Percentiles rank a stretch among this genome's conserved stretches.
These are phyloP conservation scores for Hycleus cichorii DNA, from an alignment of 1,140 invertebrate species.

Conservation along the genomic window DNA sequence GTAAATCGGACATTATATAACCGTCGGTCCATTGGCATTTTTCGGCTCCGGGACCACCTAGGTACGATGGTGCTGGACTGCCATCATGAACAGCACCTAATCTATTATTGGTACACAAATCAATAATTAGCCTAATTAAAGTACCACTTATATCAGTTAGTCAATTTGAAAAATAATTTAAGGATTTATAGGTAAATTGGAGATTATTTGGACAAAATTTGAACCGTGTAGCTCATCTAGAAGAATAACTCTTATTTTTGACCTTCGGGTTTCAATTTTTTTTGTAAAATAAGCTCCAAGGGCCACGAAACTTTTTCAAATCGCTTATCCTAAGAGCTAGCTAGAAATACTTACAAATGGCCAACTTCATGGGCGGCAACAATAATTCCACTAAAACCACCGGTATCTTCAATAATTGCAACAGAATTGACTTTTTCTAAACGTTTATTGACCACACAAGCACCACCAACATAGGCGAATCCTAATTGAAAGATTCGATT, in stretches of 20 bases:
- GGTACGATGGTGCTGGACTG: slow-evolving; percentile 85
- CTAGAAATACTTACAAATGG: slow-evolving; percentile 71
- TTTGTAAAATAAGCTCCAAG: no score
- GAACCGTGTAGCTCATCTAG: no score
- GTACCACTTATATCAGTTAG: no score
- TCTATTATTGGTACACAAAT: slow-evolving; percentile 44
- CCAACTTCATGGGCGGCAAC: slow-evolving; percentile 95
- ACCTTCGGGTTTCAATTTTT: no score
- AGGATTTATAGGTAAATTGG: no score
- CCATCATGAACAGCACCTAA: slow-evolving; percentile 92
- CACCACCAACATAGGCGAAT: slow-evolving; percentile 92
- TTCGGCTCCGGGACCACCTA: slow-evolving; percentile 90
- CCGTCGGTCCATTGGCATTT: slow-evolving; percentile 94
- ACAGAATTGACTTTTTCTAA: slow-evolving; percentile 94
- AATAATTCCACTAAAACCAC: slow-evolving; percentile 92
- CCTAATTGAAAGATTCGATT: slow-evolving; percentile 48
- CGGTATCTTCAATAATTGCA: slow-evolving; percentile 93
- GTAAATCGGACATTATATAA: slow-evolving; percentile 91
- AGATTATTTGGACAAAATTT: no score
- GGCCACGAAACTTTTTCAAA: no score
- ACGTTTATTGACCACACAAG: slow-evolving; percentile 91
- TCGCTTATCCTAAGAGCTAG: no score
- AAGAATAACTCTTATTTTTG: no score
- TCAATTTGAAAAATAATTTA: no score
- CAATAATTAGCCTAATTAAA: no score